These are phyloP conservation scores for Fabriciana adippe DNA, from an alignment of 2,888 invertebrate genomes.

Conservation along the genomic window DNA sequence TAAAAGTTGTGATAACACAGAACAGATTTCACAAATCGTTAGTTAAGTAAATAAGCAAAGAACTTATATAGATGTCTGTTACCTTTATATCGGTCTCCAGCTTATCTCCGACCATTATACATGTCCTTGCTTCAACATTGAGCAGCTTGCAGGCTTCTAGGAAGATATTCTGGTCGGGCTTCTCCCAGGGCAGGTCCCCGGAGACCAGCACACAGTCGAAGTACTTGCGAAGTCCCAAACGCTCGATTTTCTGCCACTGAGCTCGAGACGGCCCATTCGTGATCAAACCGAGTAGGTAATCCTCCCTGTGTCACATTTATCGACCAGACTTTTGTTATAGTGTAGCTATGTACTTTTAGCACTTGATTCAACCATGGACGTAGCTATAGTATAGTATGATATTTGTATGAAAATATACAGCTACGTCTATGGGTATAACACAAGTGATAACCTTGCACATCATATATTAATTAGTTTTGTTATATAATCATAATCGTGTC, in stretches of 20 bases:
- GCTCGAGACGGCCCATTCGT: slow-evolving; percentile 93
- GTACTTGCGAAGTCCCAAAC: slow-evolving; percentile 85
- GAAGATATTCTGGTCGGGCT: slow-evolving; percentile 92
- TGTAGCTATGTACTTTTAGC: slow-evolving; percentile 73
- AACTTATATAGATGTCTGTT: slow-evolving; percentile 5
- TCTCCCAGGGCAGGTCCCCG: slow-evolving; percentile 93
- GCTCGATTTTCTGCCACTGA: slow-evolving; percentile 94
- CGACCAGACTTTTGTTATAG: slow-evolving; percentile 72
- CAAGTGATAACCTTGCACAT: slow-evolving; percentile 20
- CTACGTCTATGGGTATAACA: slow-evolving; percentile 4
- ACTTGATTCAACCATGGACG: slow-evolving; percentile 52
- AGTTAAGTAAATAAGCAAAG: too few species aligned
- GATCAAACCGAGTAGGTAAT: slow-evolving; percentile 90
- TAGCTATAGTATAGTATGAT: not conserved
- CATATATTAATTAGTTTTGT: not conserved
- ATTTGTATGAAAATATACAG: slow-evolving; percentile 1
- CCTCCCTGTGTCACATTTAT: slow-evolving; percentile 83
- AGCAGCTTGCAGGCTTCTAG: slow-evolving; percentile 90
- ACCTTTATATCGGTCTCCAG: slow-evolving; percentile 92
- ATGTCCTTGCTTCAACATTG: slow-evolving; percentile 87
- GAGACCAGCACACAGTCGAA: slow-evolving; percentile 92
- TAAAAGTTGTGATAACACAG: not conserved
- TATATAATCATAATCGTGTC: slow-evolving; percentile 6
- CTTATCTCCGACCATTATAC: slow-evolving; percentile 94
- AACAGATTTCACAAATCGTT: too few species aligned